A percentile compares a stretch with the other conserved stretches of the same genome.
Conservation (phyloP, 2,113 vertebrate species). For the Pseudopipra pipra region DNA sequence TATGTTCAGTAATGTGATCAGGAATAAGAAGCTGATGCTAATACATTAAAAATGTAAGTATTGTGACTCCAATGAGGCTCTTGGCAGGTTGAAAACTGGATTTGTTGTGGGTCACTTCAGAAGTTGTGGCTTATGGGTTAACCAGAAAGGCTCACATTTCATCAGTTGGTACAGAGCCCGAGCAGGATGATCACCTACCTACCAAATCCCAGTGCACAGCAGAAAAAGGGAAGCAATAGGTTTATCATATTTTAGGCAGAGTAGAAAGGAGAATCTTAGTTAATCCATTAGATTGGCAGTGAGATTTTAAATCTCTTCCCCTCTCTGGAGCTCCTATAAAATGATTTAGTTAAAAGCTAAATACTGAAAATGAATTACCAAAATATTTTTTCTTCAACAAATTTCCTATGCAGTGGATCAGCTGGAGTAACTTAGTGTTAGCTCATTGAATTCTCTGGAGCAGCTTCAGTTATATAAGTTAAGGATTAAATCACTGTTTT, state of each 20-base stretch:
- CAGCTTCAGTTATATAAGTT: not conserved
- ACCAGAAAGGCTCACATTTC: not conserved
- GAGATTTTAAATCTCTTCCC: not conserved
- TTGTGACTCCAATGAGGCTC: not conserved
- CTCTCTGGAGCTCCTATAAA: not conserved
- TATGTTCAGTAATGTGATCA: slow-evolving; percentile 30
- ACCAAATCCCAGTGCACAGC: not conserved
- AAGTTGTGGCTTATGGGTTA: not conserved
- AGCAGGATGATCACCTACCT: not conserved
- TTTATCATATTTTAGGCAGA: not conserved
- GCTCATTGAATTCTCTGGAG: not conserved
- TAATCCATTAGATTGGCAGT: not conserved
- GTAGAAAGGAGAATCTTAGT: not conserved
- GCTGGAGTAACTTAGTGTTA: not conserved
- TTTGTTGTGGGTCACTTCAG: slow-evolving; percentile 6
- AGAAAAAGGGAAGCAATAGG: not conserved
- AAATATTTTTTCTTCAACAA: not conserved
- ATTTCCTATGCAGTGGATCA: not conserved
- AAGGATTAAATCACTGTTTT: not conserved
- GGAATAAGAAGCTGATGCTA: slow-evolving; percentile 2
- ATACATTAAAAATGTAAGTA: not conserved
- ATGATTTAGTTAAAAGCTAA: not conserved
- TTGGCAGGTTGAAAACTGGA: not conserved
- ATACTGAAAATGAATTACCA: not conserved
- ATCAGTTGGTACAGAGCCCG: not conserved